phyloP scores from a whole-genome alignment of 1,140 invertebrate species.

The Nautilus pompilius region DNA sequence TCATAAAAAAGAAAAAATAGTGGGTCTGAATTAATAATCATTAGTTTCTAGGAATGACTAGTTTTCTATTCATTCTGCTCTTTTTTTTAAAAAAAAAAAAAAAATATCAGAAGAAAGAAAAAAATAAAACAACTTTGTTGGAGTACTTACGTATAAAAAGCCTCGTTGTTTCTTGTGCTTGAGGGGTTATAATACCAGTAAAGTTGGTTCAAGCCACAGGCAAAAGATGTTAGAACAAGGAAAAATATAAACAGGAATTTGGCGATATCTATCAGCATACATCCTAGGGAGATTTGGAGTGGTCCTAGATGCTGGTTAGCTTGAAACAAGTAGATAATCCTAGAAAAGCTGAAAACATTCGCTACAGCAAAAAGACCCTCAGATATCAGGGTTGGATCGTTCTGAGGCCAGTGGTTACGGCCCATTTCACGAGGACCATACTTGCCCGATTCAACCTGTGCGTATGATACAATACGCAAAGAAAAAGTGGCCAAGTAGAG shows the following conservation, averaged over 20 bases:
- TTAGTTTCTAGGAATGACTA: too few relatives aligned
- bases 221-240: constrained; percentile 58
- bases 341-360: constrained; percentile 54
- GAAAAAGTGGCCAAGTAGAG: constrained; percentile 58
- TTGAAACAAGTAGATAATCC: constrained; percentile 57
- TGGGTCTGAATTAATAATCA: too few relatives aligned
- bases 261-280: constrained; percentile 61
- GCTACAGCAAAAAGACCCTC: constrained; percentile 55
- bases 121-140: too few relatives aligned
- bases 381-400: constrained; percentile 51
- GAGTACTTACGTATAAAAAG: constrained; percentile 47
- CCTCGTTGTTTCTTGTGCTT: constrained; percentile 14
- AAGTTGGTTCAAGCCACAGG: constrained; percentile 59
- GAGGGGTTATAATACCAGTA: constrained; percentile 53
- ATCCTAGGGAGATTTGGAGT: constrained; percentile 60
- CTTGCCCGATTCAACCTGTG: constrained; percentile 41
- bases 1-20: too few relatives aligned
- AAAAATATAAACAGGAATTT: constrained; percentile 62
- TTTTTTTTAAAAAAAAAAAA: too few relatives aligned
- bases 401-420: constrained; percentile 46
- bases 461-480: constrained; percentile 47
- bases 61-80: too few relatives aligned
- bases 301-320: constrained; percentile 58
- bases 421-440: constrained; percentile 41
- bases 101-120: not conserved